phyloP scores from a whole-genome alignment of 2,888 invertebrate species.

The Nephrotoma guestfalica region DNA sequence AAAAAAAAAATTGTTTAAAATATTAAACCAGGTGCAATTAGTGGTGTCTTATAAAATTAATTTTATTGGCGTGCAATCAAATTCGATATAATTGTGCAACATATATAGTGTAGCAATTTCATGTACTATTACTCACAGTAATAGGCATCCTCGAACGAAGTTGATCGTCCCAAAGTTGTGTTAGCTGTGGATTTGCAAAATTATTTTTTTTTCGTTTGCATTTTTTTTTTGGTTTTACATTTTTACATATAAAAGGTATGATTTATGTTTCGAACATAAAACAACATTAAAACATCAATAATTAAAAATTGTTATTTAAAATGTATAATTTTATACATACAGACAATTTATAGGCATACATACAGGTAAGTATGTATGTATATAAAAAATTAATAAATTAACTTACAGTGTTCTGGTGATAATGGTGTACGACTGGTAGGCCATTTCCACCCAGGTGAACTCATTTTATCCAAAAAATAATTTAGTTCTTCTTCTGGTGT shows the following conservation, averaged over 20 bases:
- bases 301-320: neutral
- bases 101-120: neutral
- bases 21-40: neutral
- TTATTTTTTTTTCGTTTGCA: neutral
- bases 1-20: neutral
- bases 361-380: neutral
- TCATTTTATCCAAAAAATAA: constrained; percentile 65
- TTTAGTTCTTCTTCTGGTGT: constrained; percentile 61
- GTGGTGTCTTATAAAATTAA: neutral
- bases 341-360: too few species aligned
- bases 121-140: constrained; percentile 37
- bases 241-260: neutral
- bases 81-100: neutral
- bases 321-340: neutral
- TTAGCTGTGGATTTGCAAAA: constrained; percentile 38
- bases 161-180: constrained; percentile 35
- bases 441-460: constrained; percentile 76
- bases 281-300: constrained; percentile 5
- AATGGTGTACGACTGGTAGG: constrained; percentile 49
- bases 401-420: constrained; percentile 45
- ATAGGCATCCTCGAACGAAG: constrained; percentile 38
- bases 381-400: constrained; percentile 3
- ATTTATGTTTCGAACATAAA: neutral
- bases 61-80: neutral
- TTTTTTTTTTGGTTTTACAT: neutral